Evolutionary conservation across 1,140 invertebrate genomes (phyloP).

Genomic region (Magallana gigas): DNA sequence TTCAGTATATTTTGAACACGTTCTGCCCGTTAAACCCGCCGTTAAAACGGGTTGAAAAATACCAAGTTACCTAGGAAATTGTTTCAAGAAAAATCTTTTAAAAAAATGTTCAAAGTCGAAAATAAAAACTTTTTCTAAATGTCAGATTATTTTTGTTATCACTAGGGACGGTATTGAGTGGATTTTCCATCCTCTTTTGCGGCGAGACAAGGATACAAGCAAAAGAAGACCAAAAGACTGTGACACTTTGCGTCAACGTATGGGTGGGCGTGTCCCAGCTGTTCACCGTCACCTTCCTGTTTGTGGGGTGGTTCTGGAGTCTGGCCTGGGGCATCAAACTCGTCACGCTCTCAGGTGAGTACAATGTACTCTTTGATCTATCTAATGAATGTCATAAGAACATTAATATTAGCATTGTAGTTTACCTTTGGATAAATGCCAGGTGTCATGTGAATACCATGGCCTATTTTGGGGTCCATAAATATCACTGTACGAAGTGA

Average conservation of each 20-base stretch:
- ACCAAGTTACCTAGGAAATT: too few relatives aligned
- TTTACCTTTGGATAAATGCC: too few relatives aligned
- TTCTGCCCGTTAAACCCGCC: too few relatives aligned
- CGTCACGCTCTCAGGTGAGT: slow-evolving; percentile 79
- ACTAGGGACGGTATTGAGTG: slow-evolving; percentile 92
- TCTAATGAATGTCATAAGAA: background rate
- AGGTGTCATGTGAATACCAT: too few relatives aligned
- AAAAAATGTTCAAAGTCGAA: too few relatives aligned
- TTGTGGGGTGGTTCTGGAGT: slow-evolving; percentile 98
- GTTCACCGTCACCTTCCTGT: slow-evolving; percentile 95
- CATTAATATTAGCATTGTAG: too few relatives aligned
- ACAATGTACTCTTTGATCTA: background rate
- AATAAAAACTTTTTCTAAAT: too few relatives aligned
- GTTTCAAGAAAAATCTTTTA: too few relatives aligned
- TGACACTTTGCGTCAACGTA: slow-evolving; percentile 85
- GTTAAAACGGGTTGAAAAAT: too few relatives aligned
- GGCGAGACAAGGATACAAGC: slow-evolving; percentile 90
- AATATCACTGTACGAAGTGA: too few relatives aligned
- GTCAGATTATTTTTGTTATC: background rate
- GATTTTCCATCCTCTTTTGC: slow-evolving; percentile 91
- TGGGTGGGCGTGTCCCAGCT: slow-evolving; percentile 91
- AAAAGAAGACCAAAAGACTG: slow-evolving; percentile 73
- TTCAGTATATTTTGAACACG: too few relatives aligned
- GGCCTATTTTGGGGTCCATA: too few relatives aligned
- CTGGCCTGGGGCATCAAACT: slow-evolving; percentile 97